phyloP scores from a whole-genome alignment of 53 echinoderm and acorn worm species.

The Astropecten irregularis region DNA sequence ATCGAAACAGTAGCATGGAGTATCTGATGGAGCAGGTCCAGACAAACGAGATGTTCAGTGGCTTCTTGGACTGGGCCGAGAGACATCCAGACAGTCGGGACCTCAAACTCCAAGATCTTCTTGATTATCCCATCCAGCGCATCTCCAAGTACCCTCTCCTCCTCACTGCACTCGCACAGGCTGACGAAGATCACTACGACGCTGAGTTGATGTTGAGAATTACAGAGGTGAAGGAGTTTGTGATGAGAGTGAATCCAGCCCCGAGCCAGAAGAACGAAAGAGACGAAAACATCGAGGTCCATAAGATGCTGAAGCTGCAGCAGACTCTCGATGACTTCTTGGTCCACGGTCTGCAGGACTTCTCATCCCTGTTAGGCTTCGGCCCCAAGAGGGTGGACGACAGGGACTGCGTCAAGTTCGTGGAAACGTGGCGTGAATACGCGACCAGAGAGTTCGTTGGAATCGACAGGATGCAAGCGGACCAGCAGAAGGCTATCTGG shows the following conservation, averaged over 20 bases:
- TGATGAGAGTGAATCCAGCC: conserved; percentile 70
- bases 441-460: conserved; percentile 38
- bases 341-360: neutral
- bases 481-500: conserved; percentile 94
- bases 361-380: neutral
- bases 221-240: conserved; percentile 68
- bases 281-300: neutral
- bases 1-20: conserved; percentile 70
- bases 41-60: conserved; percentile 71
- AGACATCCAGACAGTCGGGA: conserved; percentile 55
- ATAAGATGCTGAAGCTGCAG: conserved; percentile 69
- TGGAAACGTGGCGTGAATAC: conserved; percentile 65
- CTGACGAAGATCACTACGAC: conserved; percentile 38
- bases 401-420: conserved; percentile 47
- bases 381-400: conserved; percentile 53
- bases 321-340: conserved; percentile 65
- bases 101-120: conserved; percentile 71
- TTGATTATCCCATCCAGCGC: conserved; percentile 85
- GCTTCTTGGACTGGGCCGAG: conserved; percentile 87
- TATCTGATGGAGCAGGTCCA: conserved; percentile 66
- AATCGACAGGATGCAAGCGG: conserved; percentile 64
- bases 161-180: conserved; percentile 69
- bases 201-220: neutral
- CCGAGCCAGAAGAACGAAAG: conserved; percentile 72
- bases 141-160: conserved; percentile 84